Percentiles rank a stretch among this genome's conserved stretches.
Conservation (phyloP, 92 coral and sea anemone genomes). For the Palythoa grandis region DNA sequence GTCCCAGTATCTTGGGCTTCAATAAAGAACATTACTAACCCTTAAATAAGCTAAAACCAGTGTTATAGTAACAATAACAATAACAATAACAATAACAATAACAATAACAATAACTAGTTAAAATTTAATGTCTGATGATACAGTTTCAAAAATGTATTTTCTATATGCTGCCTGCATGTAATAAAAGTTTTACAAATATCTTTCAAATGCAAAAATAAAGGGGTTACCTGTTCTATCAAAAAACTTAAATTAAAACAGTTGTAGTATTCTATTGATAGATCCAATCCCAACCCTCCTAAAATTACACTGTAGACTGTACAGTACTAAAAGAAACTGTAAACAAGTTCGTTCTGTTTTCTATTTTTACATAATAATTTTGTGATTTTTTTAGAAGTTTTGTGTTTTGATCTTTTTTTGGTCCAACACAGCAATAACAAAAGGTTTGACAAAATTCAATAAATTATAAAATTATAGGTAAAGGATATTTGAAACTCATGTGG, state of each 20-base stretch:
- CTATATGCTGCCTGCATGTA: neutral
- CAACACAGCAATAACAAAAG: slow-evolving; percentile 59
- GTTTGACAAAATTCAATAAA: neutral
- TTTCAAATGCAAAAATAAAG: neutral
- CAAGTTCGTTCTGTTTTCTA: neutral
- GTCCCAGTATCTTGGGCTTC: neutral
- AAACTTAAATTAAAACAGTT: neutral
- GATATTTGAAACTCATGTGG: neutral
- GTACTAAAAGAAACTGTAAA: neutral
- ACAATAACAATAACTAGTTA: neutral
- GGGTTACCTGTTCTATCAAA: neutral
- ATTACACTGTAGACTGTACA: neutral
- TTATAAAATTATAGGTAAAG: neutral
- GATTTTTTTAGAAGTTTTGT: slow-evolving; percentile 4
- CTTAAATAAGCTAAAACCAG: neutral
- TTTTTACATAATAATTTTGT: neutral
- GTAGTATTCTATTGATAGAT: too few relatives aligned
- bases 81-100: too few relatives aligned
- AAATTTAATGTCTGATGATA: too few relatives aligned
- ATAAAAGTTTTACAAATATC: neutral
- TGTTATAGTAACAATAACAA: neutral
- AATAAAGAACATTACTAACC: neutral
- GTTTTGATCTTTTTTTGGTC: slow-evolving; percentile 70
- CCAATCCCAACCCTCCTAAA: neutral
- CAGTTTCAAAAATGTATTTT: neutral